phyloP scores from a whole-genome alignment of 2,113 vertebrate species.

The Oceanodroma tethys region DNA sequence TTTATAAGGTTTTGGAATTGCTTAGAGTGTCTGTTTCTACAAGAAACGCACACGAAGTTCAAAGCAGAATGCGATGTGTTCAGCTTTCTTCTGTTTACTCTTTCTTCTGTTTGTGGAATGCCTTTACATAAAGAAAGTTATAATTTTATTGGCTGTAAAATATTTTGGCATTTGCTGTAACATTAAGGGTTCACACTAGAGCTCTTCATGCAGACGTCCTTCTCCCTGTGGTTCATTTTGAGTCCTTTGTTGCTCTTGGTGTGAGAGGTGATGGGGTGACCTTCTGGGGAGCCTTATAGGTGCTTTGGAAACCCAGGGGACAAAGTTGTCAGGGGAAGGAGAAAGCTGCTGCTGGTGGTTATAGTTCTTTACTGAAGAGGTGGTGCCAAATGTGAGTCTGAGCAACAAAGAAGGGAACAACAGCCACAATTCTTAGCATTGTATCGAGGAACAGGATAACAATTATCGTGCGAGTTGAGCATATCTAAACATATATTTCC shows the following conservation, averaged over 20 bases:
- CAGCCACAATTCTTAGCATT: not conserved
- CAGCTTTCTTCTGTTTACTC: not conserved
- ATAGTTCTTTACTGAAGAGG: not conserved
- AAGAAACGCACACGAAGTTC: not conserved
- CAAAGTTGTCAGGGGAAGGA: not conserved
- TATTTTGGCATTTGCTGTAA: not conserved
- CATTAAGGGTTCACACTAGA: not conserved
- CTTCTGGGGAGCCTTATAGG: not conserved
- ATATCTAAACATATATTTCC: not conserved
- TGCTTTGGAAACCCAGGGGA: not conserved
- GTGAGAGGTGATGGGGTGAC: not conserved
- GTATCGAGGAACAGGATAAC: not conserved
- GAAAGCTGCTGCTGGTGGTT: not conserved
- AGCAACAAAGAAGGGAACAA: not conserved
- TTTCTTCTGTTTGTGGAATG: not conserved
- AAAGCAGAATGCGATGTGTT: not conserved
- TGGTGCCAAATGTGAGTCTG: not conserved
- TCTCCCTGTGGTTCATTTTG: not conserved
- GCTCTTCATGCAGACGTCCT: not conserved
- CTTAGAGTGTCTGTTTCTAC: not conserved
- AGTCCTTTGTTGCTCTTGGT: not conserved
- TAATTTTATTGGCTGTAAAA: not conserved
- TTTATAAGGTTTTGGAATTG: not conserved
- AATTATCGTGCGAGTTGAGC: not conserved
- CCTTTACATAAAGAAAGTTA: not conserved